Percentiles rank a stretch among this genome's conserved stretches.
Conservation (phyloP, 2,888 invertebrate species). For the Limnephilus auricula region DNA sequence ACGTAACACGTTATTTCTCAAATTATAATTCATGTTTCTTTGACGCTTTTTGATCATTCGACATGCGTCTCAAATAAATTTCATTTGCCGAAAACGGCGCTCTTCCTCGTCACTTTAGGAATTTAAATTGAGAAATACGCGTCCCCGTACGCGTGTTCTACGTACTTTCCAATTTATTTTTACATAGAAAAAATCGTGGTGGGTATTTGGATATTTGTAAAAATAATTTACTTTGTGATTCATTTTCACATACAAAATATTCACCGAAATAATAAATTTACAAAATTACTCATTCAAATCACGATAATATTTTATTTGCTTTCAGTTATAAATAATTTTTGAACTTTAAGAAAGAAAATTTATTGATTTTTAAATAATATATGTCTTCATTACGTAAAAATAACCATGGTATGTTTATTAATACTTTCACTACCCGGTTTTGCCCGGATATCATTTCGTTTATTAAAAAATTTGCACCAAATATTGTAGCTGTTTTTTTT, state of each 20-base stretch:
- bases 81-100: background rate
- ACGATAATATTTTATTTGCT: background rate
- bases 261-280: background rate
- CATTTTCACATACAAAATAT: background rate
- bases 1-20: background rate
- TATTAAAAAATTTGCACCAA: too few relatives aligned
- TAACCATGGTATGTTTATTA: too few relatives aligned
- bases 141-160: background rate
- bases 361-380: too few relatives aligned
- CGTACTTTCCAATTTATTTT: background rate
- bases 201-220: background rate
- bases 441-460: too few relatives aligned
- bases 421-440: too few relatives aligned
- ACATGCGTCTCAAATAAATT: slow-evolving; percentile 13
- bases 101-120: background rate
- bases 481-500: too few relatives aligned
- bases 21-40: slow-evolving; percentile 11
- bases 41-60: slow-evolving; percentile 20
- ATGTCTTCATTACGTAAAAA: too few relatives aligned
- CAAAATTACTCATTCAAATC: background rate
- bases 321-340: background rate
- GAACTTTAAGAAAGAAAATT: background rate
- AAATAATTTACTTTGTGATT: too few relatives aligned
- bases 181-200: background rate
- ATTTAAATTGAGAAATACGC: background rate